phyloP scores from a whole-genome alignment of 2,888 invertebrate species.

The Aphrophora alni region DNA sequence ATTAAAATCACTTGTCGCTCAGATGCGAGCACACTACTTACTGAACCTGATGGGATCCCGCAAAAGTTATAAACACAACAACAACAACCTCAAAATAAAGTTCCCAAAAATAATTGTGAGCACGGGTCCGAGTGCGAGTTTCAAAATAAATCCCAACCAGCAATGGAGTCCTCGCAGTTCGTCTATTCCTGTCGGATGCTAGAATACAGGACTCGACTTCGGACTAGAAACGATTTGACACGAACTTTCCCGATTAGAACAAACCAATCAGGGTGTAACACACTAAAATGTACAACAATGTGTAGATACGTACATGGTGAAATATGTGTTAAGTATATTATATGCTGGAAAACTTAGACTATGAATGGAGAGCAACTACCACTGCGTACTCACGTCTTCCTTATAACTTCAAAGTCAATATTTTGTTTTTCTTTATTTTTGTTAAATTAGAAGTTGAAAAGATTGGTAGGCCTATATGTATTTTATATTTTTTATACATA shows the following conservation, averaged over 20 bases:
- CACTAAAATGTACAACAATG: constrained; percentile 9
- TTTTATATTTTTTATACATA: too few relatives aligned
- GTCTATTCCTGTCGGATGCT: background rate
- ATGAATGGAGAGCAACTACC: too few relatives aligned
- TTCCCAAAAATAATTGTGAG: constrained; percentile 51
- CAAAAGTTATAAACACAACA: constrained; percentile 50
- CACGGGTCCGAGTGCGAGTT: constrained; percentile 59
- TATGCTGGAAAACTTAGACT: too few relatives aligned
- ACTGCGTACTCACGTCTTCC: too few relatives aligned
- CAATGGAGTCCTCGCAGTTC: background rate
- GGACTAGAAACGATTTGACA: background rate
- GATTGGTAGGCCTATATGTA: too few relatives aligned
- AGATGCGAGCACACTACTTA: constrained; percentile 46
- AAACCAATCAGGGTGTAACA: constrained; percentile 11
- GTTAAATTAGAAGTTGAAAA: too few relatives aligned
- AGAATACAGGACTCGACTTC: background rate
- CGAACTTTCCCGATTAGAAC: constrained; percentile 6
- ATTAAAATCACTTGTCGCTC: constrained; percentile 29
- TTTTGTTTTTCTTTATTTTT: too few relatives aligned
- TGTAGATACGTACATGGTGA: background rate
- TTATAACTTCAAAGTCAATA: too few relatives aligned
- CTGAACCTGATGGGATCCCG: constrained; percentile 46
- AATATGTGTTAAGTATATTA: too few relatives aligned
- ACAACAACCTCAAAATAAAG: constrained; percentile 51
- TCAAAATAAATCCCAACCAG: constrained; percentile 53